Base-by-base conservation (phyloP, 2,888 invertebrate genomes). In the Eupeodes luniger region DNA sequence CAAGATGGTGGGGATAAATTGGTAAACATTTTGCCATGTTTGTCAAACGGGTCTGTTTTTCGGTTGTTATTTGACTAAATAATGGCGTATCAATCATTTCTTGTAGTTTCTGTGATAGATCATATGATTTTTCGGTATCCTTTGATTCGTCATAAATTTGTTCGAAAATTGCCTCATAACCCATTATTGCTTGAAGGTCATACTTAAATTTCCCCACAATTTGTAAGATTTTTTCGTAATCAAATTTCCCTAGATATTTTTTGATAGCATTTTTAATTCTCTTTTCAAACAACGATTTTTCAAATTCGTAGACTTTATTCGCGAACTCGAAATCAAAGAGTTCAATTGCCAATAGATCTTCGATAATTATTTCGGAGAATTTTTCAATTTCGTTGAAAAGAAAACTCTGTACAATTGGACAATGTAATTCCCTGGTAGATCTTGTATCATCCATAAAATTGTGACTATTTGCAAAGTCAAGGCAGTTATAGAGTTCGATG, bases 241-340 rank as follows among this genome's bases (percentile, higher is more conserved):
- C 16, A 10, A 62, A 36, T 40, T 36, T 61, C n/a, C 5, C 14
- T 1, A 36, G 10, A 16, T 36, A 62, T 16, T n/a, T 16, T 16
- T 62, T 16, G 10, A 62, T 40, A 1, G 62, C 40, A 44, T 16
- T 44, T 62, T 44, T 40, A 0, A 62, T 16, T 40, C n/a, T 62
- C 36, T 40, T 62, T 16, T 62, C 40, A 9, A 62, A 62, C 16
- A 62, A 4, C 0, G n/a, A 2, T 10, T 40, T n/a, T 11, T 62
- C 62, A 11, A 62, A 62, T 4, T 62, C 40, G 16, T 40, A 62
- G 3, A 62, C 40, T 9, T 40, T 62, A 19, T 44, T 62, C 11
- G 62, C n/a, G 44, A 62, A 62, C 10, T 62, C 62, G n/a, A 16
- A 62, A 44, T 62, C 62, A 14, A 44, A 62, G 5, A 6, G 10